phyloP scores from a whole-genome alignment of 1,140 invertebrate genomes.

The Hylaeus anthracinus region DNA sequence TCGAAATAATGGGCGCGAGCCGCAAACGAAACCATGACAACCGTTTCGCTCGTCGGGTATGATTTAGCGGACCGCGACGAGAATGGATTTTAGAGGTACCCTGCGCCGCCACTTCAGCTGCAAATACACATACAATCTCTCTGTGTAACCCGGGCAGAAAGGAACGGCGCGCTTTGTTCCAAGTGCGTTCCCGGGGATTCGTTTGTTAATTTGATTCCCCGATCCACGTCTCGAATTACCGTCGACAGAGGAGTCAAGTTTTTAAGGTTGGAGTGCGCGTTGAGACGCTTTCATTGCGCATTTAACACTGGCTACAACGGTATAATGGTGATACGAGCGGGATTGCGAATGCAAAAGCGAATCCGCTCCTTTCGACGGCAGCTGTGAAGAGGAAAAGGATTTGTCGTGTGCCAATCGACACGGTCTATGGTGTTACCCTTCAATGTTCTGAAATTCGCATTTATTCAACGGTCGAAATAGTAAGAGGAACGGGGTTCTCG shows the following conservation, averaged over 20 bases:
- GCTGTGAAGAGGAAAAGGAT: neutral
- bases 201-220: slow-evolving; percentile 27
- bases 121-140: neutral
- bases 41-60: slow-evolving; percentile 23
- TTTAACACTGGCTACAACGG: neutral
- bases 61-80: slow-evolving; percentile 29
- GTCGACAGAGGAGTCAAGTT: neutral
- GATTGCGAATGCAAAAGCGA: neutral
- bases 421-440: no score
- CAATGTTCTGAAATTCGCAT: no score
- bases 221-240: neutral
- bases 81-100: slow-evolving; percentile 15
- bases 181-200: slow-evolving; percentile 22
- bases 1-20: neutral
- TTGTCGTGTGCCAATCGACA: neutral
- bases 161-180: slow-evolving; percentile 27
- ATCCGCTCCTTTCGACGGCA: neutral
- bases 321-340: neutral
- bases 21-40: slow-evolving; percentile 38
- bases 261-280: slow-evolving; percentile 5
- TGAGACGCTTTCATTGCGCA: neutral
- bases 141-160: slow-evolving; percentile 8
- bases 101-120: neutral
- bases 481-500: no score
- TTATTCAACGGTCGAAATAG: no score